phyloP scores from a whole-genome alignment of 30 jellyfish, hydroid and myxozoan genomes.

The Chrysaora quinquecirrha region DNA sequence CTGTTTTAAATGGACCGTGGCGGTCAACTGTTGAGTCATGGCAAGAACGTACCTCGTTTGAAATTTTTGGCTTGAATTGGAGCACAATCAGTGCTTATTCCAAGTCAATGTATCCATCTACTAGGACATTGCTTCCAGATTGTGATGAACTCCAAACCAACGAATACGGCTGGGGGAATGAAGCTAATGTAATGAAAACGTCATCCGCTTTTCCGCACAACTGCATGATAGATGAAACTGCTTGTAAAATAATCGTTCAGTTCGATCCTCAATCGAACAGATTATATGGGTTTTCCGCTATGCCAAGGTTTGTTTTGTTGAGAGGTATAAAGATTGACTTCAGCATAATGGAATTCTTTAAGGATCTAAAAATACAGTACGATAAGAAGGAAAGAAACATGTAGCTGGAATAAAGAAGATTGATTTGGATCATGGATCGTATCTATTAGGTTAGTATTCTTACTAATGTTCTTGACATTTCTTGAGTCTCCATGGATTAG shows the following conservation, averaged over 20 bases:
- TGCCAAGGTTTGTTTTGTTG: slow-evolving; percentile 16
- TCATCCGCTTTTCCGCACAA: slow-evolving; percentile 16
- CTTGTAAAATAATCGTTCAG: slow-evolving; percentile 20
- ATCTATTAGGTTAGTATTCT: slow-evolving; percentile 14
- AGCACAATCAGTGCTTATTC: too few species aligned
- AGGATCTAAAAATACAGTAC: not conserved
- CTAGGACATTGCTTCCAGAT: not conserved
- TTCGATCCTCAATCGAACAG: not conserved
- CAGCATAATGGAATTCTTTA: not conserved
- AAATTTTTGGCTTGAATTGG: slow-evolving; percentile 1
- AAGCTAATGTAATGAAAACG: not conserved
- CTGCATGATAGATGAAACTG: slow-evolving; percentile 10
- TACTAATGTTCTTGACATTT: too few species aligned
- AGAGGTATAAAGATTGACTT: not conserved
- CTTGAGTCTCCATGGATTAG: too few species aligned
- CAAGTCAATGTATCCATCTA: not conserved
- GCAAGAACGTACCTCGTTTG: not conserved
- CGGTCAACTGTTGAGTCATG: slow-evolving; percentile 29
- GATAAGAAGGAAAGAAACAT: not conserved
- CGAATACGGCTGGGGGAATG: not conserved
- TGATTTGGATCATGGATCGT: not conserved
- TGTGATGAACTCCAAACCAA: not conserved
- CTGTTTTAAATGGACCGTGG: slow-evolving; percentile 26
- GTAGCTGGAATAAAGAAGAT: slow-evolving; percentile 3
- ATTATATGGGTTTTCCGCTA: slow-evolving; percentile 22